Conservation (phyloP, 2,113 vertebrate species). For the Chaenogobius annularis region DNA sequence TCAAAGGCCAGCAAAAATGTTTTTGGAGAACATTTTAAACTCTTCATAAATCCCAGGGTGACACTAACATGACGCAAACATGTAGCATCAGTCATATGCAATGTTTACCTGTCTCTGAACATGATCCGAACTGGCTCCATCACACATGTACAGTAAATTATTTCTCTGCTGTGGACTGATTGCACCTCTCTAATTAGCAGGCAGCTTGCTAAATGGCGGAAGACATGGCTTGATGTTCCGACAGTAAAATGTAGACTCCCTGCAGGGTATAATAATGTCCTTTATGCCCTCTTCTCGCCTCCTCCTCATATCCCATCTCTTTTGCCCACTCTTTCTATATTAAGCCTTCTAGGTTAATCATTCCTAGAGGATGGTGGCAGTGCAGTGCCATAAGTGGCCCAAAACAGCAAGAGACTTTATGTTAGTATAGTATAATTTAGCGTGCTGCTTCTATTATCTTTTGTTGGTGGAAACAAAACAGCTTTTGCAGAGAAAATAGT, state of each 20-base stretch:
- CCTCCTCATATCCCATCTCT: slow-evolving; percentile 44
- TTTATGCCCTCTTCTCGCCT: slow-evolving; percentile 42
- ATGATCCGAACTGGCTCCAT: slow-evolving; percentile 12
- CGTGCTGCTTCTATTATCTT: too few species aligned
- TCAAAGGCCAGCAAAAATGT: too few species aligned
- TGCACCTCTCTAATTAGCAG: slow-evolving; percentile 74
- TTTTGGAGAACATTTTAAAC: too few species aligned
- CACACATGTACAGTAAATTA: slow-evolving; percentile 8
- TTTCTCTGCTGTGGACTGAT: slow-evolving; percentile 63
- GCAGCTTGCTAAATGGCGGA: slow-evolving; percentile 71
- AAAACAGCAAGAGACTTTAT: slow-evolving; percentile 54
- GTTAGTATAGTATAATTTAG: background rate
- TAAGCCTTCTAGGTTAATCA: slow-evolving; percentile 78
- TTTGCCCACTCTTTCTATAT: slow-evolving; percentile 68
- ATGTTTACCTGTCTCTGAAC: slow-evolving; percentile 17
- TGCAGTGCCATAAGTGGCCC: slow-evolving; percentile 51
- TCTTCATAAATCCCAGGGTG: background rate
- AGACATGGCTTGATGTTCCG: slow-evolving; percentile 61
- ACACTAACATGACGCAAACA: background rate
- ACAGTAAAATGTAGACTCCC: slow-evolving; percentile 69
- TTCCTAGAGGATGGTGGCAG: slow-evolving; percentile 74
- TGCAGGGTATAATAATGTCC: slow-evolving; percentile 60
- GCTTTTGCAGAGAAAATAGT: background rate
- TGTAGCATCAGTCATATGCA: background rate
- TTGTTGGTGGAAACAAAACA: background rate